Conservation (phyloP, 1,140 invertebrate species). For the Parasteatoda tepidariorum region DNA sequence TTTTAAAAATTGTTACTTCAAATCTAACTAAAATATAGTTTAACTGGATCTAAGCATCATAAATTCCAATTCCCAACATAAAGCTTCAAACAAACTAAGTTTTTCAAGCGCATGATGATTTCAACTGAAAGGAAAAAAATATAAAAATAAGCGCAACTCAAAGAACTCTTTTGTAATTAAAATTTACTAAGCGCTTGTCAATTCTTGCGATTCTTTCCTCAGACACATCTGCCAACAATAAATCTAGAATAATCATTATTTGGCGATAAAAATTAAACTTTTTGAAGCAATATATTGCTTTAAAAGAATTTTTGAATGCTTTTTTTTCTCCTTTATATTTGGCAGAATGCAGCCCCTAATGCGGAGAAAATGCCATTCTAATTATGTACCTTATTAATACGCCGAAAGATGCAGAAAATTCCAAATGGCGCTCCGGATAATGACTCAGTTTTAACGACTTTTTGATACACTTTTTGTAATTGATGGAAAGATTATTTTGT, state of each 20-base stretch:
- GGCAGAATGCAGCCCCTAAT: background rate
- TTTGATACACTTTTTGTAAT: slow-evolving; percentile 48
- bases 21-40: too few species aligned
- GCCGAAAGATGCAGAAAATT: slow-evolving; percentile 17
- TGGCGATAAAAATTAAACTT: slow-evolving; percentile 35
- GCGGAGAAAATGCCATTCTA: slow-evolving; percentile 39
- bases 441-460: slow-evolving; percentile 36
- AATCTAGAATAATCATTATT: slow-evolving; percentile 49
- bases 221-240: slow-evolving; percentile 2
- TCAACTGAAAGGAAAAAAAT: slow-evolving; percentile 8
- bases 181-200: slow-evolving; percentile 33
- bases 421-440: slow-evolving; percentile 30
- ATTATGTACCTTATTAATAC: slow-evolving; percentile 53
- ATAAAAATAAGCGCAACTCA: background rate
- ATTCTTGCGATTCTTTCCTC: background rate
- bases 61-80: too few species aligned
- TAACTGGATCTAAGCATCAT: background rate
- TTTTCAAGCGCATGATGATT: slow-evolving; percentile 12
- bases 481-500: slow-evolving; percentile 35
- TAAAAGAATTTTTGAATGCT: background rate
- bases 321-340: background rate
- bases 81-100: too few species aligned
- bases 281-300: background rate
- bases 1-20: too few species aligned
- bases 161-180: slow-evolving; percentile 33